Evolutionary conservation across 2,888 invertebrate genomes (phyloP), one percentile per base, ranked within the genome.

Genomic region (Carterocephalus palaemon): DNA sequence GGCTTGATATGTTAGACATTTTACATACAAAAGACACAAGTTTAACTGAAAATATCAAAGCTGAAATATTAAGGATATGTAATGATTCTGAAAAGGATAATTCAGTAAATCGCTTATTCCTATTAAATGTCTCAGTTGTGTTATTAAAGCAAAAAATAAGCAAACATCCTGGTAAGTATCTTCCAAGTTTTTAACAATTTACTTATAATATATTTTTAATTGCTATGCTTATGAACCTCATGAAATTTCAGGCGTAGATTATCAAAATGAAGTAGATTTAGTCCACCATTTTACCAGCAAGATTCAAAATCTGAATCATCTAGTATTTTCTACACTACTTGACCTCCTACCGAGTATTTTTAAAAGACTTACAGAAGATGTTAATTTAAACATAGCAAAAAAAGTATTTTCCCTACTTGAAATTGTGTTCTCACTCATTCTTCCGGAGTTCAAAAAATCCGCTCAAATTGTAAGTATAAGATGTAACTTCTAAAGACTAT

Each of bases 1-100:
- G 83, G 82, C 56, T 66, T 39, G 60, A 34, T 8, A 42, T 70
- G 7, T 77, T 72, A 46, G 54, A 57, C 19, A 29, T 48, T 20
- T 50, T 64, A 4, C 43, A 57, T 19, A 12, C 37, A 7, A 62
- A 57, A 50, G n/a, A 64, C 20, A n/a, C n/a, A n/a, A 51, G 51
- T 16, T 46, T 48, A 13, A 42, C 36, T n/a, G n/a, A n/a, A 40
- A 49, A 50, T 20, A 36, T 60, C 10, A 51, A 59, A 9, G 46
- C 59, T 2, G 51, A 62, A 6, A 49, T 75, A 2, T 40, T 52
- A 0, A 47, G 53, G 41, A 48, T 54, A 7, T 46, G 54, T 12
- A 26, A 48, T 17, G 16, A 43, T 19, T 29, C 46, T 19, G 24
- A 48, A 2, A 23, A 39, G 6, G 40, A 28, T 13, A 26, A 47